Evolutionary conservation across 2,113 vertebrate species (phyloP).

Genomic region (Oxyruncus cristatus): DNA sequence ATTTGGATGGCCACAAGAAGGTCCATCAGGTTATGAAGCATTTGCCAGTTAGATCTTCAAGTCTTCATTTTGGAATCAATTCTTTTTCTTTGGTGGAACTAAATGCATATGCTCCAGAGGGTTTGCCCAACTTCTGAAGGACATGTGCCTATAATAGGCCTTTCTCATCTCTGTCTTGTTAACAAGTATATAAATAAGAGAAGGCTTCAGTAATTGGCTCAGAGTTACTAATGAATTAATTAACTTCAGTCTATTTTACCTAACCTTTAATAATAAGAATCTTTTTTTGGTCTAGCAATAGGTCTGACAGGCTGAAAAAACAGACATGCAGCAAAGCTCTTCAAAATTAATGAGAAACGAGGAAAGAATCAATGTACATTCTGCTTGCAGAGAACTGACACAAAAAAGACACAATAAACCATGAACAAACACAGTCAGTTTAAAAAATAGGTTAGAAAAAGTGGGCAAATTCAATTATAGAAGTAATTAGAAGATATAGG

Average conservation of each 20-base stretch:
- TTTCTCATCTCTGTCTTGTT: slow-evolving; percentile 83
- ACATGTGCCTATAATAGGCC: slow-evolving; percentile 79
- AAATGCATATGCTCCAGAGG: slow-evolving; percentile 64
- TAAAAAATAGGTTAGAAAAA: slow-evolving; percentile 98
- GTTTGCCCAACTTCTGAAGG: slow-evolving; percentile 77
- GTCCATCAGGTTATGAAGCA: not conserved
- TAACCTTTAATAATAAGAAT: slow-evolving; percentile 86
- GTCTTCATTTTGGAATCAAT: slow-evolving; percentile 55
- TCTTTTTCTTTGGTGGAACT: slow-evolving; percentile 50
- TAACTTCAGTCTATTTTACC: slow-evolving; percentile 88
- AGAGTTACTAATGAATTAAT: slow-evolving; percentile 92
- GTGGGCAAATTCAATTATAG: slow-evolving; percentile 99
- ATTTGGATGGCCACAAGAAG: not conserved
- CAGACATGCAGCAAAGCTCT: slow-evolving; percentile 85
- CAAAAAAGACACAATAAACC: slow-evolving; percentile 99
- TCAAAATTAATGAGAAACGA: slow-evolving; percentile 93
- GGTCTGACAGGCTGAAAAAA: slow-evolving; percentile 83
- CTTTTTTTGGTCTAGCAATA: slow-evolving; percentile 77
- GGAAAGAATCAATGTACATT: slow-evolving; percentile 91
- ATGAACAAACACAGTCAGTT: slow-evolving; percentile 98
- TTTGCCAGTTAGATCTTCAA: slow-evolving; percentile 44
- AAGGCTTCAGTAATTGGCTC: slow-evolving; percentile 86
- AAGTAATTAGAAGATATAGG: slow-evolving; percentile 99
- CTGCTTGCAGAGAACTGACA: slow-evolving; percentile 90
- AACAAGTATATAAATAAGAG: slow-evolving; percentile 85